Conservation (phyloP, 2,888 invertebrate genomes). For the Strigamia maritima region DNA sequence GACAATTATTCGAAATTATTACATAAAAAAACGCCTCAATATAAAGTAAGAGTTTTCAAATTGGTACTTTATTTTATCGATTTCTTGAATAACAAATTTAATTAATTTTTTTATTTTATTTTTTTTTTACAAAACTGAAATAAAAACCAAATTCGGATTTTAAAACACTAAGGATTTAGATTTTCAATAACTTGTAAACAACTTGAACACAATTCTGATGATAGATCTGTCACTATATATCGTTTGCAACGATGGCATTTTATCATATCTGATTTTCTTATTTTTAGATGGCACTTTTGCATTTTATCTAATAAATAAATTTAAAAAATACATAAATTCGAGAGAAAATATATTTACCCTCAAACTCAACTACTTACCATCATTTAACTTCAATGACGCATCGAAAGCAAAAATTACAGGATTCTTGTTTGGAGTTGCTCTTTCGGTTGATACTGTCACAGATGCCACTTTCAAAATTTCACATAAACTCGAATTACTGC, state of each 20-base stretch:
- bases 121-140: no score
- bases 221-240: not conserved
- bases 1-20: not conserved
- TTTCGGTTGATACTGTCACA: slow-evolving; percentile 44
- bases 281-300: not conserved
- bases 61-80: no score
- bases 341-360: not conserved
- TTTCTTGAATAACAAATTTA: no score
- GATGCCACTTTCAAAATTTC: slow-evolving; percentile 72
- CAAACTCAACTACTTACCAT: not conserved
- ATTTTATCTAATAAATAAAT: not conserved
- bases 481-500: slow-evolving; percentile 61
- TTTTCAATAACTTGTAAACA: slow-evolving; percentile 24
- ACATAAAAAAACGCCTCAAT: no score
- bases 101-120: no score
- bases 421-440: not conserved
- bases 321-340: not conserved
- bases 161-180: no score
- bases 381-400: not conserved
- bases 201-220: not conserved
- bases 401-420: not conserved
- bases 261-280: not conserved
- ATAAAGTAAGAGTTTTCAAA: no score
- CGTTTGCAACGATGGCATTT: slow-evolving; percentile 30
- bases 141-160: no score